Conservation (phyloP, 2,888 invertebrate genomes). For the Caenorhabditis sp. region DNA sequence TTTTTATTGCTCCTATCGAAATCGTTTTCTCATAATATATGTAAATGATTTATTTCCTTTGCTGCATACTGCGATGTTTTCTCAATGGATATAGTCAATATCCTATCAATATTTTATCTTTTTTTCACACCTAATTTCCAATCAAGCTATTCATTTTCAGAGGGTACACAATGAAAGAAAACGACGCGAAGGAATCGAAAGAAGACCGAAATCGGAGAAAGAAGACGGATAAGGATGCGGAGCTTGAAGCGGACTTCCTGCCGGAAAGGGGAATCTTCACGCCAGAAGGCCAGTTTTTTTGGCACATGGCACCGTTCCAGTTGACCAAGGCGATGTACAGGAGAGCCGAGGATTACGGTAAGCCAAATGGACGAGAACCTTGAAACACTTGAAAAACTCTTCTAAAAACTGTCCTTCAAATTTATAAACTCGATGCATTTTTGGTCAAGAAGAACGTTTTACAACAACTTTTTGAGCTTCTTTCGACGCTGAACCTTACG, state of each 20-base stretch:
- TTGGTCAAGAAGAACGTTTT: background rate
- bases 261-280: slow-evolving; percentile 35
- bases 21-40: too few relatives aligned
- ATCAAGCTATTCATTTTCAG: too few relatives aligned
- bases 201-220: background rate
- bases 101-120: background rate
- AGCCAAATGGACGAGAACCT: too few relatives aligned
- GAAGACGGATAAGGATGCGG: slow-evolving; percentile 21
- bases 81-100: too few relatives aligned
- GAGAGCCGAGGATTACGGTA: slow-evolving; percentile 32
- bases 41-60: too few relatives aligned
- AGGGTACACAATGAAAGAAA: background rate
- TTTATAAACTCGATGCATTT: background rate
- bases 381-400: too few relatives aligned
- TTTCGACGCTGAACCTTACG: too few relatives aligned
- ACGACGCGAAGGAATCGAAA: slow-evolving; percentile 7
- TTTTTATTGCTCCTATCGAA: too few relatives aligned
- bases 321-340: slow-evolving; percentile 21
- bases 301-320: background rate
- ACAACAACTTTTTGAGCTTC: too few relatives aligned
- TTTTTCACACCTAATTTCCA: background rate
- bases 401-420: background rate
- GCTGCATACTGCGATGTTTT: too few relatives aligned
- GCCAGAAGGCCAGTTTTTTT: slow-evolving; percentile 36
- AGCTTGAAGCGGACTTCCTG: slow-evolving; percentile 19